A percentile compares a stretch with the other conserved stretches of the same genome.
phyloP scores from a whole-genome alignment of 2,113 vertebrate genomes.

The Podarcis raffonei region DNA sequence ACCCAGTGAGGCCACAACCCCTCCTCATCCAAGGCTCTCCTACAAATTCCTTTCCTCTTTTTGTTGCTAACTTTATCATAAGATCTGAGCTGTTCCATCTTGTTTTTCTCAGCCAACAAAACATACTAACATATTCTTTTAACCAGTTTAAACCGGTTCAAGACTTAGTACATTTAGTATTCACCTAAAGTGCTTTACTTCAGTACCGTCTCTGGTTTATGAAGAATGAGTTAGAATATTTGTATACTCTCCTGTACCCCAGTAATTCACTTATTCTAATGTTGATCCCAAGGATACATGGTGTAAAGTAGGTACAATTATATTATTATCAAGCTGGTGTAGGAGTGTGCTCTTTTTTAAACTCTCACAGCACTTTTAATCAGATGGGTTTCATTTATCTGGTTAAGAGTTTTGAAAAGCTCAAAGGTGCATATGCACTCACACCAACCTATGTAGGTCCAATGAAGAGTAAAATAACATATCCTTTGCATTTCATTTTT shows the following conservation, averaged over 20 bases:
- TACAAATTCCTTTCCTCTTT: not conserved
- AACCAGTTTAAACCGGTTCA: conserved; percentile 18
- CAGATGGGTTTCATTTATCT: not conserved
- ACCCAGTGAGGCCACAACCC: not conserved
- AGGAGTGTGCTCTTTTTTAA: not conserved
- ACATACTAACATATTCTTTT: not conserved
- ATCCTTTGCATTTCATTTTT: not conserved
- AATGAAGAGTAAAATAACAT: not conserved
- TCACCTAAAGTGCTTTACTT: not conserved
- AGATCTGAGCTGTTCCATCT: not conserved
- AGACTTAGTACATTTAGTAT: not conserved
- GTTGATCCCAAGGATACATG: not conserved
- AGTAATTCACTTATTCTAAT: not conserved
- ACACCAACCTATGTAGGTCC: not conserved
- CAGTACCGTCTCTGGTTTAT: not conserved
- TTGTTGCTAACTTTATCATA: not conserved
- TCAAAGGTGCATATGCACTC: not conserved
- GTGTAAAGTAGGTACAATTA: not conserved
- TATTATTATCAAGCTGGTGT: not conserved
- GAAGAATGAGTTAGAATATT: not conserved
- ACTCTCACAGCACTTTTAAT: not conserved
- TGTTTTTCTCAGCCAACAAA: conserved; percentile 4
- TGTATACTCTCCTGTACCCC: no score
- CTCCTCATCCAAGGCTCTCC: not conserved
- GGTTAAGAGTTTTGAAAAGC: not conserved